phyloP scores from a whole-genome alignment of 2,113 vertebrate species.

The Sorex fumeus region DNA sequence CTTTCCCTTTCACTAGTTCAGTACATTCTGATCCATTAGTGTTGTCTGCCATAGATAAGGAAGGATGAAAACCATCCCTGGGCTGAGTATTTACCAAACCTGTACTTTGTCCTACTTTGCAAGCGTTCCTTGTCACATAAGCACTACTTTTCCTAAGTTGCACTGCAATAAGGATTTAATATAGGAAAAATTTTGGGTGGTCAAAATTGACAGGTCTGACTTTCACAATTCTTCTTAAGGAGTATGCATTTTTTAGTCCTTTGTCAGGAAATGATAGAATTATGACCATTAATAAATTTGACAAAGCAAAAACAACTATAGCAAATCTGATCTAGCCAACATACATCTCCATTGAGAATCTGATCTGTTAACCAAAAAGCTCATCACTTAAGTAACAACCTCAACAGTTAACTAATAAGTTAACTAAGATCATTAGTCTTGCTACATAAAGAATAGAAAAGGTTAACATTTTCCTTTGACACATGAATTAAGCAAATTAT shows the following conservation, averaged over 20 bases:
- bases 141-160: conserved; percentile 47
- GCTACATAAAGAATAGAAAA: background rate
- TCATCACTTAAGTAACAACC: conserved; percentile 42
- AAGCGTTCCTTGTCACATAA: background rate
- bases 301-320: conserved; percentile 17
- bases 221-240: conserved; percentile 38
- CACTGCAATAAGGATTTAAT: conserved; percentile 22
- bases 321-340: background rate
- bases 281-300: conserved; percentile 37
- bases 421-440: conserved; percentile 37
- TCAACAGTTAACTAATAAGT: background rate
- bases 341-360: conserved; percentile 19
- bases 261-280: conserved; percentile 21
- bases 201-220: conserved; percentile 64
- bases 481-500: background rate
- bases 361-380: conserved; percentile 40
- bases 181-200: conserved; percentile 12
- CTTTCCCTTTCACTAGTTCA: background rate
- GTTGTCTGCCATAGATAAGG: background rate
- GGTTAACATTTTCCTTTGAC: background rate
- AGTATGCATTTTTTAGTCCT: conserved; percentile 17
- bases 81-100: background rate
- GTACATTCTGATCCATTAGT: background rate
- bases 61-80: fast-evolving
- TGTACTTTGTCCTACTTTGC: background rate